Evolutionary conservation across 2,113 vertebrate species (phyloP).

Genomic region (Apistogramma diplotaenia): DNA sequence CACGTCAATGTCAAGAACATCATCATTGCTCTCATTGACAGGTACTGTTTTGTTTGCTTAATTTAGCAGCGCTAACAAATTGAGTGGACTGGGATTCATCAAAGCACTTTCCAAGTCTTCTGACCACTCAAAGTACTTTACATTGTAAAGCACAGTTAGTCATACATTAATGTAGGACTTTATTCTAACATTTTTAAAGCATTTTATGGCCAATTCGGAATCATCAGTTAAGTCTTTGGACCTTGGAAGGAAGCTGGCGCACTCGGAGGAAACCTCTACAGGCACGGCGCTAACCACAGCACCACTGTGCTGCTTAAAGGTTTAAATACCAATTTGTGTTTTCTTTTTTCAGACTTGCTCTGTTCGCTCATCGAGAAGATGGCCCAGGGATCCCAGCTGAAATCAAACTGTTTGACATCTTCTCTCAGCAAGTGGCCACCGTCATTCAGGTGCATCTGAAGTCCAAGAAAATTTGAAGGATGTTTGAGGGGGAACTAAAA

Average conservation of each 20-base stretch:
- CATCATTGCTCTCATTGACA: constrained; percentile 98
- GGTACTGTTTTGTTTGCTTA: constrained; percentile 68
- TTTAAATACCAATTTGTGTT: neutral
- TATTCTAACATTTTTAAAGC: neutral
- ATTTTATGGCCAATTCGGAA: rapidly evolving
- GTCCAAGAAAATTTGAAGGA: neutral
- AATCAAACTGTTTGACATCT: constrained; percentile 98
- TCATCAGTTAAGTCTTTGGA: neutral
- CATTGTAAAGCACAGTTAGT: neutral
- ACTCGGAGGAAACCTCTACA: neutral
- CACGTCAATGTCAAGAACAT: constrained; percentile 99
- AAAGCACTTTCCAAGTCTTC: neutral
- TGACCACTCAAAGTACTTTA: too few species aligned
- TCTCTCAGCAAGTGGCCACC: constrained; percentile 98
- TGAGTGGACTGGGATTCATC: neutral
- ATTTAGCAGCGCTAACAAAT: neutral
- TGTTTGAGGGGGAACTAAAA: neutral
- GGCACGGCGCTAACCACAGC: neutral
- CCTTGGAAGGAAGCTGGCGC: too few species aligned
- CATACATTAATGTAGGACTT: neutral
- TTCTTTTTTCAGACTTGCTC: constrained; percentile 82
- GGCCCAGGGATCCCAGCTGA: constrained; percentile 96
- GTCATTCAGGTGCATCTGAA: constrained; percentile 87
- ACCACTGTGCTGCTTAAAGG: neutral
- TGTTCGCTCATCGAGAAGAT: constrained; percentile 98